Evolutionary conservation across 1,140 invertebrate genomes (phyloP).

Genomic region (Papilio glaucus): DNA sequence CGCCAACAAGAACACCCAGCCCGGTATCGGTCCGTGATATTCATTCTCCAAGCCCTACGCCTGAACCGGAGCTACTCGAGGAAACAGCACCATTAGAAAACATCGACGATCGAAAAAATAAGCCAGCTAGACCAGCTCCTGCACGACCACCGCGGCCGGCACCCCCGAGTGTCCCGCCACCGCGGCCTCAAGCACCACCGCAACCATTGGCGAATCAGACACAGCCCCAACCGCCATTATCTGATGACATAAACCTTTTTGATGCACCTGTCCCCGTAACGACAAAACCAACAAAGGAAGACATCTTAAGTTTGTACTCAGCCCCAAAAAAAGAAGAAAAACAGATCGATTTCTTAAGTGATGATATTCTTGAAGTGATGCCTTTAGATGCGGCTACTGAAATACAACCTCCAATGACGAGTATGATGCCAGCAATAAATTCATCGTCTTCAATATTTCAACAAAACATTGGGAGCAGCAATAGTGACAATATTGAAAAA

Average conservation of each 20-base stretch:
- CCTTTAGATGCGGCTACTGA: slow-evolving; percentile 48
- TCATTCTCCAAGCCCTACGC: slow-evolving; percentile 93
- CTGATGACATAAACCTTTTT: slow-evolving; percentile 79
- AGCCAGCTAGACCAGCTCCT: slow-evolving; percentile 65
- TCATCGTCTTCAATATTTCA: slow-evolving; percentile 20
- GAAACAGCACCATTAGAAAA: slow-evolving; percentile 46
- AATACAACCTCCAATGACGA: slow-evolving; percentile 47
- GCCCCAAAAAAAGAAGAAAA: slow-evolving; percentile 82
- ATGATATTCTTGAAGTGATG: slow-evolving; percentile 79
- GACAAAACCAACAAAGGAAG: slow-evolving; percentile 84
- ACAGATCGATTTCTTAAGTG: slow-evolving; percentile 83
- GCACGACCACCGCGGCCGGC: slow-evolving; percentile 62
- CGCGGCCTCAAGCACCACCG: slow-evolving; percentile 60
- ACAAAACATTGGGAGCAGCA: background rate
- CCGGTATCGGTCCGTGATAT: slow-evolving; percentile 91
- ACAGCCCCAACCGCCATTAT: slow-evolving; percentile 43
- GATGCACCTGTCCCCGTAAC: slow-evolving; percentile 69
- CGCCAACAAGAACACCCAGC: slow-evolving; percentile 91
- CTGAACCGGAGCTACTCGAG: slow-evolving; percentile 84
- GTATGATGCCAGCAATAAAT: slow-evolving; percentile 39
- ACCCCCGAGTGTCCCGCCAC: slow-evolving; percentile 48
- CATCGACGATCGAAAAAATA: slow-evolving; percentile 77
- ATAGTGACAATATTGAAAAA: background rate
- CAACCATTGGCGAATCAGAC: slow-evolving; percentile 43
- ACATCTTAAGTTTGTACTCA: slow-evolving; percentile 87